Conservation (phyloP, 2,888 invertebrate species). For the Torymus auratus region DNA sequence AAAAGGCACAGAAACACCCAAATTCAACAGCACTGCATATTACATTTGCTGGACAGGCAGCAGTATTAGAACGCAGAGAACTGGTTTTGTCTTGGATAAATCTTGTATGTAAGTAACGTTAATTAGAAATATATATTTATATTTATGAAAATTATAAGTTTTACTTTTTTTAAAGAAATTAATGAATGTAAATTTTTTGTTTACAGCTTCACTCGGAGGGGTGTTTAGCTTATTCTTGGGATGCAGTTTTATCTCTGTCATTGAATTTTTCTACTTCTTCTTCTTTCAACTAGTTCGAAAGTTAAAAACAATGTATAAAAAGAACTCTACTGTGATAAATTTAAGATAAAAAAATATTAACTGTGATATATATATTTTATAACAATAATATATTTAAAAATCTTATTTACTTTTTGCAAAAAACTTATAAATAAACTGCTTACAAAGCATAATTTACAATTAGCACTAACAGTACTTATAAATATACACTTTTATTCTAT, state of each 20-base stretch:
- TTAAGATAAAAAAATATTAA: constrained; percentile 31
- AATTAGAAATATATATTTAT: not conserved
- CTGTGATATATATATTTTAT: constrained; percentile 36
- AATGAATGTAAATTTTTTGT: constrained; percentile 30
- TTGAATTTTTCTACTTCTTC: constrained; percentile 75
- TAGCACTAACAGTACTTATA: constrained; percentile 13
- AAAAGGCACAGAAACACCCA: constrained; percentile 55
- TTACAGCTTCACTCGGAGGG: constrained; percentile 77
- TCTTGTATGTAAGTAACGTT: constrained; percentile 65
- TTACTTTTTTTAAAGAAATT: not conserved
- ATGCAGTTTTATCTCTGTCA: constrained; percentile 75
- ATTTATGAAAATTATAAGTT: not conserved
- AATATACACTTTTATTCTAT: constrained; percentile 12
- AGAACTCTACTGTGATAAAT: constrained; percentile 37
- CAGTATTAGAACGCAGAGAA: constrained; percentile 63
- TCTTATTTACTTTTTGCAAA: constrained; percentile 29
- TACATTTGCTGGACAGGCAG: constrained; percentile 63
- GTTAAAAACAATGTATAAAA: constrained; percentile 49
- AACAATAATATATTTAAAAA: constrained; percentile 40
- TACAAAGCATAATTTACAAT: constrained; percentile 6
- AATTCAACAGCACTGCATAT: constrained; percentile 65
- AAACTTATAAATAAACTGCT: constrained; percentile 18
- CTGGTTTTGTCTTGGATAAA: constrained; percentile 67
- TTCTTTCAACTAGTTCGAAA: constrained; percentile 59
- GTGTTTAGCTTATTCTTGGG: constrained; percentile 77